phyloP scores from a whole-genome alignment of 1,140 invertebrate species.

The Wasmannia auropunctata region DNA sequence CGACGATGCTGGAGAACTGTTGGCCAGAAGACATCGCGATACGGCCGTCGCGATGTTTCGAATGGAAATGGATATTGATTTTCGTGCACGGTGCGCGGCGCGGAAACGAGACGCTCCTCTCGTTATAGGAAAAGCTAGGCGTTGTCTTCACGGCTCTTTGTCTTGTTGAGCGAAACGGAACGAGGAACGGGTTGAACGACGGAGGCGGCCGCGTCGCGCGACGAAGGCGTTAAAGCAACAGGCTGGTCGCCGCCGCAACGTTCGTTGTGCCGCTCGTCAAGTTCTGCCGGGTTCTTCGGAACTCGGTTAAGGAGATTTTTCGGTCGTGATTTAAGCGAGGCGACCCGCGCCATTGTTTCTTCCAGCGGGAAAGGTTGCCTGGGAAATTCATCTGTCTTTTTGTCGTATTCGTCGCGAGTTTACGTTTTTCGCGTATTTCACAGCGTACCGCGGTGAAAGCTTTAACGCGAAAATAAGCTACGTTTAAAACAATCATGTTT shows the following conservation, averaged over 20 bases:
- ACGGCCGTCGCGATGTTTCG: slow-evolving; percentile 9
- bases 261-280: slow-evolving; percentile 29
- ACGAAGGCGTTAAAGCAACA: slow-evolving; percentile 44
- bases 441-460: background rate
- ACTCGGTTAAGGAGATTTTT: slow-evolving; percentile 49
- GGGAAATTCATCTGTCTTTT: background rate
- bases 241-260: slow-evolving; percentile 24
- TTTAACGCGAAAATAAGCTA: background rate
- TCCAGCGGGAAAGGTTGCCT: background rate
- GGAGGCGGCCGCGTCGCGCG: background rate
- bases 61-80: slow-evolving; percentile 59
- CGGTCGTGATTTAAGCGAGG: slow-evolving; percentile 29
- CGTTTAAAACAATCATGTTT: background rate
- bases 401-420: slow-evolving; percentile 1
- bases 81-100: slow-evolving; percentile 1
- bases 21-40: slow-evolving; percentile 10
- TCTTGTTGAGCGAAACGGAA: background rate
- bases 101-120: slow-evolving; percentile 20
- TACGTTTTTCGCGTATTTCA: slow-evolving; percentile 8
- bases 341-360: slow-evolving; percentile 15
- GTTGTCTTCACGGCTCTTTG: slow-evolving; percentile 49
- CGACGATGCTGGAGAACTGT: slow-evolving; percentile 6
- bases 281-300: slow-evolving; percentile 43
- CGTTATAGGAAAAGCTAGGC: background rate
- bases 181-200: background rate